Evolutionary conservation across 2,888 invertebrate species (phyloP).

Genomic region (Leucania comma): DNA sequence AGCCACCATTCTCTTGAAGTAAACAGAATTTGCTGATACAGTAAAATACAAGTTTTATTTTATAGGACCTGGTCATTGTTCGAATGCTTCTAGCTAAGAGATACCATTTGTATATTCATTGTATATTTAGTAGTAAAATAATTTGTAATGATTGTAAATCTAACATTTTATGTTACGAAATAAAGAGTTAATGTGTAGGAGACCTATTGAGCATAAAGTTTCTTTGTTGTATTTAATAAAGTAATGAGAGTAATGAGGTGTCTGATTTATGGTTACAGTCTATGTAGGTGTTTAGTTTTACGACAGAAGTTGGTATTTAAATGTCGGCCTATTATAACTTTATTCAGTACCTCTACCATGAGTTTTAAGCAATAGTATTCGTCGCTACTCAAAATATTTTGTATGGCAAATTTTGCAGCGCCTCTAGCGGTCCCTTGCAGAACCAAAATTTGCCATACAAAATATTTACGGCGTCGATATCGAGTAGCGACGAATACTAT

Average conservation of each 20-base stretch:
- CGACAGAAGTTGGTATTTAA: neutral
- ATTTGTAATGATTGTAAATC: conserved; percentile 38
- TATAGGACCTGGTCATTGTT: conserved; percentile 24
- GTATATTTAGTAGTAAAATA: conserved; percentile 25
- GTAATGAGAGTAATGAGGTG: conserved; percentile 24
- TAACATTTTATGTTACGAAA: conserved; percentile 38
- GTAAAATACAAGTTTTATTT: conserved; percentile 48
- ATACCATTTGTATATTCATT: conserved; percentile 10
- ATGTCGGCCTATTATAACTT: neutral
- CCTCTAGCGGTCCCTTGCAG: too few species aligned
- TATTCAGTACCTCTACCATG: too few species aligned
- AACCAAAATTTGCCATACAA: too few species aligned
- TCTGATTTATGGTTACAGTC: neutral
- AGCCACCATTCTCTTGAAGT: conserved; percentile 14
- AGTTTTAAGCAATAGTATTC: too few species aligned
- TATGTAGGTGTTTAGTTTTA: conserved; percentile 21
- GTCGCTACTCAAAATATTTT: too few species aligned
- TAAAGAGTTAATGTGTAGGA: conserved; percentile 26
- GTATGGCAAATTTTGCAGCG: too few species aligned
- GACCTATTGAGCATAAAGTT: conserved; percentile 20
- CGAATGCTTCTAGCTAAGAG: neutral
- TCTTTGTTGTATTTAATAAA: conserved; percentile 40
- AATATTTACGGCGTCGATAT: too few species aligned
- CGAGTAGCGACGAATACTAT: too few species aligned
- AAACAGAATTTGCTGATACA: conserved; percentile 32